Percentiles rank a stretch among this genome's conserved stretches.
phyloP scores from a whole-genome alignment of 2,888 invertebrate genomes.

The Drosophila atroscutellata region DNA sequence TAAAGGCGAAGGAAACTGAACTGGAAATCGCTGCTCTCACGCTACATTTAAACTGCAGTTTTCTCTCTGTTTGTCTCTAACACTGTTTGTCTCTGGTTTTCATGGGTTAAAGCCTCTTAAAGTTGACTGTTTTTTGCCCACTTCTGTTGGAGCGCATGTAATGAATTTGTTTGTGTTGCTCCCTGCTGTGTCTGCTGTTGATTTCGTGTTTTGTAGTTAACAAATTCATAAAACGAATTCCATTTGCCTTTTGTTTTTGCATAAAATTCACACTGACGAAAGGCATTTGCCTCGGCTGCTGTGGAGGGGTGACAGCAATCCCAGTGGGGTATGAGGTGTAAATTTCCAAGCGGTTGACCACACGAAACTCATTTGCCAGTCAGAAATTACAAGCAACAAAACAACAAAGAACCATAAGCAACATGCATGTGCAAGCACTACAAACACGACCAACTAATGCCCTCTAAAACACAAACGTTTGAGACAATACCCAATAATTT shows the following conservation, averaged over 20 bases:
- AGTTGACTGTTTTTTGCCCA: not conserved
- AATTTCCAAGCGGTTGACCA: constrained; percentile 67
- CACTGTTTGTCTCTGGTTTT: not conserved
- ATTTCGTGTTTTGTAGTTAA: constrained; percentile 72
- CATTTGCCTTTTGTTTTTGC: constrained; percentile 44
- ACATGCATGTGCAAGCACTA: not conserved
- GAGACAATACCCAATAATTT: not conserved
- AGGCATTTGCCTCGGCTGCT: constrained; percentile 31
- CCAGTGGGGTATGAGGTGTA: constrained; percentile 35
- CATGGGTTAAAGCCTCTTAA: constrained; percentile 1
- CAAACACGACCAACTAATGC: constrained; percentile 21
- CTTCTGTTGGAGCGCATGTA: constrained; percentile 18
- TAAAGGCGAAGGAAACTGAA: constrained; percentile 1
- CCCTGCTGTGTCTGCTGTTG: constrained; percentile 16
- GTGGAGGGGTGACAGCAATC: not conserved
- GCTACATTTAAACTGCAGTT: constrained; percentile 50
- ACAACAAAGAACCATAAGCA: constrained; percentile 2
- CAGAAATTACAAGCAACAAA: constrained; percentile 52
- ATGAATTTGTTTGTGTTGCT: constrained; percentile 43
- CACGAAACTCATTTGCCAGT: constrained; percentile 73
- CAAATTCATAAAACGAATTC: constrained; percentile 76
- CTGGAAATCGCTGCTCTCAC: constrained; percentile 18
- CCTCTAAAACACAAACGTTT: constrained; percentile 1
- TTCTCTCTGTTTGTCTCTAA: not conserved
- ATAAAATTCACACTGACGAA: constrained; percentile 45